Percentiles rank a stretch among this genome's conserved stretches.
Evolutionary conservation across 1,140 invertebrate species (phyloP).

Genomic region (Teleogryllus occipitalis): DNA sequence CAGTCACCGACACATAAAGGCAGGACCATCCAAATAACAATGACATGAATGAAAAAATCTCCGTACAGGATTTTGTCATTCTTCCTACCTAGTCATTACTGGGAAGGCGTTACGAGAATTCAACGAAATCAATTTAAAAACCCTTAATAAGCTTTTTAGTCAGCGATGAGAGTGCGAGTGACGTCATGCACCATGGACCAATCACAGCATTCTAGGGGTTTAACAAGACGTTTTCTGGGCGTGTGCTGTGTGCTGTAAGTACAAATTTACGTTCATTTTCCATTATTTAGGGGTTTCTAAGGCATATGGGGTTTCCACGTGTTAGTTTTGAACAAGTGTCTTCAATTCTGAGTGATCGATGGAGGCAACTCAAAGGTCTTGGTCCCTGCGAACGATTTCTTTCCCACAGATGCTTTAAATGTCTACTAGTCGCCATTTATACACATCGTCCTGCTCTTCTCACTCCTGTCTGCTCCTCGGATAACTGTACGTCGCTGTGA

Average conservation of each 20-base stretch:
- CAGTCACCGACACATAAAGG: not conserved
- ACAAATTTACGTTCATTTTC: not conserved
- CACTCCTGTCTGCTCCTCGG: not conserved
- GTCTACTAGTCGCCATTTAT: constrained; percentile 1
- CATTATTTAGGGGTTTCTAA: not conserved
- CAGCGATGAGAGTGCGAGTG: not conserved
- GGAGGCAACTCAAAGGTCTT: not conserved
- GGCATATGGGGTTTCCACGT: not conserved
- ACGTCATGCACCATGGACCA: not conserved
- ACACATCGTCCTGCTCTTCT: not conserved
- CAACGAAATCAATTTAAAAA: not conserved
- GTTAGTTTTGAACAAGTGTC: not conserved
- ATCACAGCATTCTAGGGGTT: constrained; percentile 1
- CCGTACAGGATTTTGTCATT: not conserved
- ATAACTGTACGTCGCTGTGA: too few species aligned
- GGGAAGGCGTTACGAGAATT: not conserved
- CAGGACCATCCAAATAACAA: not conserved
- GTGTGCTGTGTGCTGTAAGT: constrained; percentile 3
- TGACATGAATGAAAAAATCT: not conserved
- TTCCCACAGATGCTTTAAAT: constrained; percentile 1
- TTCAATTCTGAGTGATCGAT: not conserved
- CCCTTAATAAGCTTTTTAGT: not conserved
- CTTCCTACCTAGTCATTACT: not conserved
- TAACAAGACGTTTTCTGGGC: not conserved
- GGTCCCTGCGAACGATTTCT: not conserved